A percentile compares a stretch with the other conserved stretches of the same genome.
Conservation (phyloP, 2,113 vertebrate species). For the Sphaerodactylus townsendi region DNA sequence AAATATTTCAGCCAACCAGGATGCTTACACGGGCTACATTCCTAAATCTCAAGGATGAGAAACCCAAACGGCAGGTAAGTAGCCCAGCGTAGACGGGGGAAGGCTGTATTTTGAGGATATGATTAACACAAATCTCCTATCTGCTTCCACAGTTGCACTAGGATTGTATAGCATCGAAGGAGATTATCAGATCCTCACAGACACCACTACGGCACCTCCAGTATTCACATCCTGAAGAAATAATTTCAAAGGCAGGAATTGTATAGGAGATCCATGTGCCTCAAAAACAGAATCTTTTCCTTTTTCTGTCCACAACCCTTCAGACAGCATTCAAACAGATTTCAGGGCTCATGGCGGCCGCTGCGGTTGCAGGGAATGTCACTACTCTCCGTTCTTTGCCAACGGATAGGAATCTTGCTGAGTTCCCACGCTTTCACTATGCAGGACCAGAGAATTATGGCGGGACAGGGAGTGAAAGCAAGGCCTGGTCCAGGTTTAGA, state of each 20-base stretch:
- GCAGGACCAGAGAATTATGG: not conserved
- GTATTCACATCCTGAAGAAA: not conserved
- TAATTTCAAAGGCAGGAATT: not conserved
- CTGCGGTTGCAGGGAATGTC: not conserved
- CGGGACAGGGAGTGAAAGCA: too few relatives aligned
- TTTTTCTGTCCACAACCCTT: not conserved
- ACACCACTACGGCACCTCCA: not conserved
- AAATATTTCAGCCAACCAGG: too few relatives aligned
- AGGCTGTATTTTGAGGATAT: too few relatives aligned
- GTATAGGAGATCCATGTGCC: not conserved
- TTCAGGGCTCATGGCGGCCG: not conserved
- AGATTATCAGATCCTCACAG: not conserved
- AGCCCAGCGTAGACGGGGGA: too few relatives aligned
- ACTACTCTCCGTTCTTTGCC: not conserved
- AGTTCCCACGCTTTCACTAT: not conserved
- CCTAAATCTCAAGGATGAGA: too few relatives aligned
- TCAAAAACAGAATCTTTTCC: not conserved
- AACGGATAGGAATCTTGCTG: not conserved
- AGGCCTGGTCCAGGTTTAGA: too few relatives aligned
- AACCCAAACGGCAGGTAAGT: too few relatives aligned
- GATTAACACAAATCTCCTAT: too few relatives aligned
- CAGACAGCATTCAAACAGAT: not conserved
- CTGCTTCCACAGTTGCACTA: too few relatives aligned
- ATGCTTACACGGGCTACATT: too few relatives aligned
- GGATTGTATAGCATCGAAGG: too few relatives aligned